phyloP scores from a whole-genome alignment of 2,797 vertebrate genomes.

The Hypotaenidia philippensis region DNA sequence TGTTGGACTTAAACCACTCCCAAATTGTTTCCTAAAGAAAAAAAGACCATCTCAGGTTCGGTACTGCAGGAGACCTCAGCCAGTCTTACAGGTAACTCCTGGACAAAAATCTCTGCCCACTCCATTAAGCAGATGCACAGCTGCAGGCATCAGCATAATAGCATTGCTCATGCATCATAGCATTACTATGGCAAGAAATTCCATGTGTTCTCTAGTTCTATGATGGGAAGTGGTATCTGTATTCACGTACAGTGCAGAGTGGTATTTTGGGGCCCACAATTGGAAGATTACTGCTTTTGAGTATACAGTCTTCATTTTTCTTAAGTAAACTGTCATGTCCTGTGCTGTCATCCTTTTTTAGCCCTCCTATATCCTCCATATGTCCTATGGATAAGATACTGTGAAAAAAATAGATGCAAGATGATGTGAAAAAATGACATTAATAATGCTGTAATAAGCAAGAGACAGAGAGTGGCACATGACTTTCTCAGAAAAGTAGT shows the following conservation, averaged over 20 bases:
- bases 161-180: not conserved
- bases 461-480: not conserved
- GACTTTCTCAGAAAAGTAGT: not conserved
- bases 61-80: not conserved
- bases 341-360: not conserved
- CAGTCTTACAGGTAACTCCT: not conserved
- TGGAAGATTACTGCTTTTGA: not conserved
- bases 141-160: not conserved
- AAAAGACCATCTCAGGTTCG: not conserved
- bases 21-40: not conserved
- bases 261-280: not conserved
- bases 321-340: not conserved
- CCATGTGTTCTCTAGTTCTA: rapidly evolving
- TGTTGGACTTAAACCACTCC: not conserved
- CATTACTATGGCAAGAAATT: not conserved
- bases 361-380: not conserved
- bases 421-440: not conserved
- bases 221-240: not conserved
- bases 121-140: not conserved
- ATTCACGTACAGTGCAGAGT: rapidly evolving
- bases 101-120: not conserved
- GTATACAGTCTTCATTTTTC: not conserved
- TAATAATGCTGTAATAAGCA: not conserved
- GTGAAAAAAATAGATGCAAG: not conserved
- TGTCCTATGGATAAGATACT: not conserved